Percentiles rank a stretch among this genome's conserved stretches.
These are phyloP conservation scores for Pachycephala philippinensis DNA, from an alignment of 2,113 vertebrate species.

Conservation along the genomic window DNA sequence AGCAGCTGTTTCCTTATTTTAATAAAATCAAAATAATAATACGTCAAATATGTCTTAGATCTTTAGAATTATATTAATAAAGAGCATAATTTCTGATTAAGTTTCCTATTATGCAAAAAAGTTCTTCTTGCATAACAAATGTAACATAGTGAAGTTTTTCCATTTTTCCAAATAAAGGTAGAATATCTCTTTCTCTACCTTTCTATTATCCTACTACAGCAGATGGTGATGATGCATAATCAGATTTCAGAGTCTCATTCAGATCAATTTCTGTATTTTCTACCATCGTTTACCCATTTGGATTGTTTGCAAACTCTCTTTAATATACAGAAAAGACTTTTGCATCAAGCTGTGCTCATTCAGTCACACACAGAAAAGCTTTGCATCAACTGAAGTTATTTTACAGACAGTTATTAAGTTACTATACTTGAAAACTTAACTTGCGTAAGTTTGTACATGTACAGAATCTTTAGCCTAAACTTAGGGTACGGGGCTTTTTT, in stretches of 20 bases:
- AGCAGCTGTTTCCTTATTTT: not conserved
- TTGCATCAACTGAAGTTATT: not conserved
- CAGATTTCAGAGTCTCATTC: slow-evolving; percentile 54
- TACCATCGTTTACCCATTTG: slow-evolving; percentile 61
- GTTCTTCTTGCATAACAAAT: not conserved
- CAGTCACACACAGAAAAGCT: slow-evolving; percentile 52
- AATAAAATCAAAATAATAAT: not conserved
- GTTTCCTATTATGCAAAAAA: not conserved
- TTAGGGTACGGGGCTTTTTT: not conserved
- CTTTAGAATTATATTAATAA: not conserved
- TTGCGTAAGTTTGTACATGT: not conserved
- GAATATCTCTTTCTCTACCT: not conserved
- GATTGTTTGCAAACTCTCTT: slow-evolving; percentile 73
- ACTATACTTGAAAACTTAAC: not conserved
- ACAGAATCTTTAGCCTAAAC: not conserved
- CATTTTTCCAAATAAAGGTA: not conserved
- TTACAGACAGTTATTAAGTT: not conserved
- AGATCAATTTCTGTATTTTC: slow-evolving; percentile 64
- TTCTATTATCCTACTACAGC: slow-evolving; percentile 32
- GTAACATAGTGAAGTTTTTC: not conserved
- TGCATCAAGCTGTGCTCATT: slow-evolving; percentile 67
- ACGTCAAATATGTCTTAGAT: not conserved
- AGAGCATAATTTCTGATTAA: not conserved
- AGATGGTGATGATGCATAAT: slow-evolving; percentile 58
- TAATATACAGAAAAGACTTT: slow-evolving; percentile 57